A percentile compares a stretch with the other conserved stretches of the same genome.
Evolutionary conservation across 2,888 invertebrate genomes (phyloP).

Genomic region (Diogma glabrata): DNA sequence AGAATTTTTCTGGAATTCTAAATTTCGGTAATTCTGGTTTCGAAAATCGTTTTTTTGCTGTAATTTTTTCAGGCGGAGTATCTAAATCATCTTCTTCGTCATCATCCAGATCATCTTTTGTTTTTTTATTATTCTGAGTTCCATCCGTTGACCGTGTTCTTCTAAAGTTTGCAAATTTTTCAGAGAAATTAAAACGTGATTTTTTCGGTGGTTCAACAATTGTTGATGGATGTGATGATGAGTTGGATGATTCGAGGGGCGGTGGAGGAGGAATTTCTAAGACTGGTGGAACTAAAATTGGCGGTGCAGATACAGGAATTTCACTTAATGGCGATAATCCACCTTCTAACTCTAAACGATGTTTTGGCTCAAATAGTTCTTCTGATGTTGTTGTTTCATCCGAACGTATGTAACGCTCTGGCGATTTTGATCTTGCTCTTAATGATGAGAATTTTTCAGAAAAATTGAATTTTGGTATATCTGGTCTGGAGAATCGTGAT

Average conservation of each 20-base stretch:
- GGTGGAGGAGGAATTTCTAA: not conserved
- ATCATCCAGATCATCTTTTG: not conserved
- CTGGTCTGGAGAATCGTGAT: slow-evolving; percentile 39
- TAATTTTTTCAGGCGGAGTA: slow-evolving; percentile 4
- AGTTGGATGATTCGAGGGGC: not conserved
- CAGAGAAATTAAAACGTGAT: slow-evolving; percentile 33
- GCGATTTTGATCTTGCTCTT: slow-evolving; percentile 27
- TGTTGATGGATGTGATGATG: slow-evolving; percentile 8
- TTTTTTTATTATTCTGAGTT: not conserved
- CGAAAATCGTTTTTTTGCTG: slow-evolving; percentile 29
- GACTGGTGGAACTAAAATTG: no score
- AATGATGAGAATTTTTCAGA: slow-evolving; percentile 52
- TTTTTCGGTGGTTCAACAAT: slow-evolving; percentile 33
- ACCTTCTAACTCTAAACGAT: not conserved
- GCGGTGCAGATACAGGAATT: not conserved
- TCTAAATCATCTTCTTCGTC: not conserved
- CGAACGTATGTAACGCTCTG: slow-evolving; percentile 15
- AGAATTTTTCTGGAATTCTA: slow-evolving; percentile 50
- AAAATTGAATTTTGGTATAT: slow-evolving; percentile 50
- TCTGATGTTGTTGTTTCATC: not conserved
- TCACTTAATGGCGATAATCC: not conserved
- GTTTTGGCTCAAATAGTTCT: not conserved
- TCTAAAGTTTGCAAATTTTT: slow-evolving; percentile 36
- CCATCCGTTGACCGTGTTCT: slow-evolving; percentile 44
- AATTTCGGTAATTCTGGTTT: slow-evolving; percentile 50